Evolutionary conservation across 1,140 invertebrate genomes (phyloP).

Genomic region (Schlechtendalia chinensis): DNA sequence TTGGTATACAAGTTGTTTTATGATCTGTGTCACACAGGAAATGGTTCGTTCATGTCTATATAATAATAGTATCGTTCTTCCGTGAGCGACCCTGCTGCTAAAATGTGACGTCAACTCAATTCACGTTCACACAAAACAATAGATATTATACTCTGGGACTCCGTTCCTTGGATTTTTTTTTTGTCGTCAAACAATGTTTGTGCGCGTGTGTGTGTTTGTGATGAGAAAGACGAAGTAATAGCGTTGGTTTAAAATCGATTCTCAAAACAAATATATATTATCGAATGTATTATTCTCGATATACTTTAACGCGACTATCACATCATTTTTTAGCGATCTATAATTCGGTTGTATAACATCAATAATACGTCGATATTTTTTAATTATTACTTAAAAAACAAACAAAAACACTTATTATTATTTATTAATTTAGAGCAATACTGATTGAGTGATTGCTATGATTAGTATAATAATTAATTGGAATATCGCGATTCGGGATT

Average conservation of each 20-base stretch:
- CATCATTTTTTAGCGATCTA: too few species aligned
- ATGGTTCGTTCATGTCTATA: conserved; percentile 45
- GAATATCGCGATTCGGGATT: too few species aligned
- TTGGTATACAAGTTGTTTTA: conserved; percentile 32
- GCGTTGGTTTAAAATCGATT: neutral
- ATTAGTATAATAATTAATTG: too few species aligned
- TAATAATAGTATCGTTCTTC: conserved; percentile 44
- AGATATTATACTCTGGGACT: neutral
- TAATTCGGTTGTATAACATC: too few species aligned
- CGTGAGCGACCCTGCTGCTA: neutral
- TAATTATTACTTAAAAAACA: too few species aligned
- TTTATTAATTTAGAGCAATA: too few species aligned
- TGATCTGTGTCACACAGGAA: conserved; percentile 38
- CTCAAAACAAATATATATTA: too few species aligned
- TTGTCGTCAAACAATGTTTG: conserved; percentile 8
- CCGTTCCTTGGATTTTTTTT: conserved; percentile 7
- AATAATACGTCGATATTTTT: too few species aligned
- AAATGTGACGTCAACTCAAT: conserved; percentile 28
- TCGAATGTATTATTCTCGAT: too few species aligned
- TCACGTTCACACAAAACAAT: conserved; percentile 36
- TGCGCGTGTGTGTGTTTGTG: neutral
- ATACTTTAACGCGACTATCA: too few species aligned
- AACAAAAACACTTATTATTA: too few species aligned
- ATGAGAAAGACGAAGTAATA: neutral
- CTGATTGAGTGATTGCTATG: too few species aligned